phyloP scores from a whole-genome alignment of 1,140 invertebrate species.

The Drosophila chauvacae region DNA sequence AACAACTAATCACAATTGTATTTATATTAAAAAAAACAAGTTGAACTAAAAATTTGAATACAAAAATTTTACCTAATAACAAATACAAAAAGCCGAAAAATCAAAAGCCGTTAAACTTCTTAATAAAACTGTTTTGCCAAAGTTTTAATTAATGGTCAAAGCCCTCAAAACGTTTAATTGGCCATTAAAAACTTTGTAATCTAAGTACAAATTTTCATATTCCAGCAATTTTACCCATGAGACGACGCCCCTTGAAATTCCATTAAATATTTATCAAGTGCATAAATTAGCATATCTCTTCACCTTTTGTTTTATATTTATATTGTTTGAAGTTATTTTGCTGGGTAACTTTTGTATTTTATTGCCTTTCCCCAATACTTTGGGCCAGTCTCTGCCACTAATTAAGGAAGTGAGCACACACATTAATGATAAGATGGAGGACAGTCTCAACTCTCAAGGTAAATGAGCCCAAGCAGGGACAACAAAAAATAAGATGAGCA shows the following conservation, averaged over 20 bases:
- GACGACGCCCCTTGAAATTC: constrained; percentile 4
- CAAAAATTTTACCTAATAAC: not conserved
- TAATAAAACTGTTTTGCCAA: constrained; percentile 5
- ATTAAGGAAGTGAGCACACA: constrained; percentile 57
- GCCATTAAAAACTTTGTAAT: constrained; percentile 33
- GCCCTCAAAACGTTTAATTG: constrained; percentile 19
- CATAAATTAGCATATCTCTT: constrained; percentile 46
- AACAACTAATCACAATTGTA: no score
- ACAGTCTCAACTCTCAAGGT: constrained; percentile 31
- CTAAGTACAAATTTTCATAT: constrained; percentile 17
- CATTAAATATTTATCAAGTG: constrained; percentile 40
- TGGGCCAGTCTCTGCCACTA: constrained; percentile 26
- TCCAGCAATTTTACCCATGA: constrained; percentile 6
- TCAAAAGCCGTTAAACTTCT: not conserved
- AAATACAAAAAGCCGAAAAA: no score
- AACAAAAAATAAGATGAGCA: constrained; percentile 34
- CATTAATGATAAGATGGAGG: constrained; percentile 46
- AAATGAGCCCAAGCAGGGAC: constrained; percentile 21
- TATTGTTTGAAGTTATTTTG: not conserved
- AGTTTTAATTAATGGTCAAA: constrained; percentile 12
- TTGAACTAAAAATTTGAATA: not conserved
- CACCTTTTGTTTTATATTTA: constrained; percentile 11
- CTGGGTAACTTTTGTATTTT: constrained; percentile 13
- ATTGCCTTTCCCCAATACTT: constrained; percentile 36
- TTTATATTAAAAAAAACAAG: not conserved